These are phyloP conservation scores for Clytia hemisphaerica DNA, from an alignment of 30 jellyfish, hydroid and myxozoan species.

Conservation along the genomic window DNA sequence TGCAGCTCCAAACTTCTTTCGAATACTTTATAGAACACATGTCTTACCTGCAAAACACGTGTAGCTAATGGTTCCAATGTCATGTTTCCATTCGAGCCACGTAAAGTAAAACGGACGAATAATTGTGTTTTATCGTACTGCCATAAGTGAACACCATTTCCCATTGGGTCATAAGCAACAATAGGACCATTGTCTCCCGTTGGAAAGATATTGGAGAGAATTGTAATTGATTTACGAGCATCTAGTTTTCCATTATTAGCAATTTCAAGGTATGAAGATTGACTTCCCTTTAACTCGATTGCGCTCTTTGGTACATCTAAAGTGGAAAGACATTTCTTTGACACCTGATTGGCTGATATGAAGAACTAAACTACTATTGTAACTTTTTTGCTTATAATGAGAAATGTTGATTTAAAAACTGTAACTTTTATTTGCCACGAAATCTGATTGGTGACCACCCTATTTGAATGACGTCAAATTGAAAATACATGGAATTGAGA, in stretches of 20 bases:
- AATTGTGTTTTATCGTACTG: slow-evolving; percentile 81
- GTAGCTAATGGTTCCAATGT: slow-evolving; percentile 84
- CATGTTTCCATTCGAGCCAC: slow-evolving; percentile 87
- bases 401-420: not conserved
- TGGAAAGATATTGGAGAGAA: slow-evolving; percentile 79
- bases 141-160: slow-evolving; percentile 98
- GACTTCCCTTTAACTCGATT: slow-evolving; percentile 75
- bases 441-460: too few relatives aligned
- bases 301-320: slow-evolving; percentile 87
- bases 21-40: too few relatives aligned
- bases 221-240: slow-evolving; percentile 57
- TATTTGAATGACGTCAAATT: too few relatives aligned
- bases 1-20: too few relatives aligned
- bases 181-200: slow-evolving; percentile 94
- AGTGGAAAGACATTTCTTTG: not conserved
- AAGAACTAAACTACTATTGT: too few relatives aligned
- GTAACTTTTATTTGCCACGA: not conserved
- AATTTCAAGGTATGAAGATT: slow-evolving; percentile 80
- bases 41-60: slow-evolving; percentile 79
- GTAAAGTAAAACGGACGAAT: slow-evolving; percentile 85
- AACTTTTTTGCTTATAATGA: too few relatives aligned
- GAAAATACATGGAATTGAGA: too few relatives aligned
- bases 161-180: slow-evolving; percentile 59
- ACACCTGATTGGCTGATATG: too few relatives aligned
- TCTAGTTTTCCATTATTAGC: slow-evolving; percentile 76